Evolutionary conservation across 2,797 vertebrate genomes (phyloP).

Genomic region (Perdix hodgsoniae): DNA sequence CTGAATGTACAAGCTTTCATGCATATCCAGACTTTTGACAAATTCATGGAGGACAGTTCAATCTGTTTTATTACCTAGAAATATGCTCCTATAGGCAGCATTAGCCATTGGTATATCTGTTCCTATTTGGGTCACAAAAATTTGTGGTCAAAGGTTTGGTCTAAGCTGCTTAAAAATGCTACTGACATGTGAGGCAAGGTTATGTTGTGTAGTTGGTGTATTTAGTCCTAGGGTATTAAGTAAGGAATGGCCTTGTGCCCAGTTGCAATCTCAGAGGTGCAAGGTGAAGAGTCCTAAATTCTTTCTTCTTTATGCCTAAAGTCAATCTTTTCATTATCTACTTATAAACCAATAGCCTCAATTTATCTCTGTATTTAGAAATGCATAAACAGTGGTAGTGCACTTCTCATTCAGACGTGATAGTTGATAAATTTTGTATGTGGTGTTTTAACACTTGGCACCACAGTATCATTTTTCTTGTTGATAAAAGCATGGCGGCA

Average conservation of each 20-base stretch:
- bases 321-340: background rate
- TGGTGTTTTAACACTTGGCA: background rate
- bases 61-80: background rate
- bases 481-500: slow-evolving; percentile 51
- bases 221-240: background rate
- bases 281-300: background rate
- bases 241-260: background rate
- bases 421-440: slow-evolving; percentile 18
- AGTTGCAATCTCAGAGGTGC: background rate
- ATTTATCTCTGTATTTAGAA: slow-evolving; percentile 33
- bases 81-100: background rate
- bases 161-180: background rate
- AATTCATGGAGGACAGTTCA: background rate
- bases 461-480: slow-evolving; percentile 29
- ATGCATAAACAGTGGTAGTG: background rate
- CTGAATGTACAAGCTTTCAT: background rate
- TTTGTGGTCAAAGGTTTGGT: background rate
- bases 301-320: background rate
- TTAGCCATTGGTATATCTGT: too few species aligned
- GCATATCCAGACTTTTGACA: background rate
- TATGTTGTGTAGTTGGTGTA: background rate
- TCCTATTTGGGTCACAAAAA: background rate
- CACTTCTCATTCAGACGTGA: background rate
- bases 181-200: background rate
- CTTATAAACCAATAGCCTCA: background rate